phyloP scores from a whole-genome alignment of 1,140 invertebrate genomes.

The Spodoptera frugiperda region DNA sequence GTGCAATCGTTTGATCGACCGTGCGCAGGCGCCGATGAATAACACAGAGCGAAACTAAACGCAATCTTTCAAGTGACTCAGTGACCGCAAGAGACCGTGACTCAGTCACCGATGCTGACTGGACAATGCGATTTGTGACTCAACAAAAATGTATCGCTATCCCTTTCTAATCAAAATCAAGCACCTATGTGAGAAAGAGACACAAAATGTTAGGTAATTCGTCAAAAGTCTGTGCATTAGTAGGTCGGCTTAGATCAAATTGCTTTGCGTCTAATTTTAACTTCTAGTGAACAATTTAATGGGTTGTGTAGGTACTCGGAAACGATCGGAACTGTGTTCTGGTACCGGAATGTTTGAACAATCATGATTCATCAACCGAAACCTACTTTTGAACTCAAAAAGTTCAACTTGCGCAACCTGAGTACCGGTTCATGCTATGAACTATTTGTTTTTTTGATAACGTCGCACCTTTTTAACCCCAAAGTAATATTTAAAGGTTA shows the following conservation, averaged over 20 bases:
- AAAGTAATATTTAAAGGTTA: too few relatives aligned
- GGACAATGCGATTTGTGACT: conserved; percentile 52
- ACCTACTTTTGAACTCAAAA: conserved; percentile 40
- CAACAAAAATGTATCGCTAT: conserved; percentile 44
- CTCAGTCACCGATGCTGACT: conserved; percentile 51
- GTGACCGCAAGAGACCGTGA: conserved; percentile 61
- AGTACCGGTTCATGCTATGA: conserved; percentile 3
- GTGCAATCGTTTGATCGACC: conserved; percentile 47
- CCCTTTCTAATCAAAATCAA: conserved; percentile 40
- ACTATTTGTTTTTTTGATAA: conserved; percentile 21
- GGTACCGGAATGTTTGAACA: conserved; percentile 40
- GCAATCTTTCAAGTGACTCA: conserved; percentile 64
- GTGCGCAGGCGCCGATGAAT: conserved; percentile 54
- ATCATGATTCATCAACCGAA: conserved; percentile 47
- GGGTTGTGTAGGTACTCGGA: conserved; percentile 40
- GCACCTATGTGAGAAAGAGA: conserved; percentile 24
- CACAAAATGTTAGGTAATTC: conserved; percentile 37
- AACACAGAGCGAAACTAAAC: conserved; percentile 45
- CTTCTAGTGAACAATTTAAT: conserved; percentile 43
- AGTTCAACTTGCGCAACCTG: conserved; percentile 32
- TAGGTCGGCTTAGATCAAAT: conserved; percentile 51
- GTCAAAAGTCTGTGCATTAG: conserved; percentile 42
- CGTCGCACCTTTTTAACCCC: too few relatives aligned
- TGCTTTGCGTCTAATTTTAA: conserved; percentile 55
- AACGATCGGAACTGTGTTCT: conserved; percentile 42